phyloP scores from a whole-genome alignment of 2,888 invertebrate genomes.

The Drosophila mimetica region DNA sequence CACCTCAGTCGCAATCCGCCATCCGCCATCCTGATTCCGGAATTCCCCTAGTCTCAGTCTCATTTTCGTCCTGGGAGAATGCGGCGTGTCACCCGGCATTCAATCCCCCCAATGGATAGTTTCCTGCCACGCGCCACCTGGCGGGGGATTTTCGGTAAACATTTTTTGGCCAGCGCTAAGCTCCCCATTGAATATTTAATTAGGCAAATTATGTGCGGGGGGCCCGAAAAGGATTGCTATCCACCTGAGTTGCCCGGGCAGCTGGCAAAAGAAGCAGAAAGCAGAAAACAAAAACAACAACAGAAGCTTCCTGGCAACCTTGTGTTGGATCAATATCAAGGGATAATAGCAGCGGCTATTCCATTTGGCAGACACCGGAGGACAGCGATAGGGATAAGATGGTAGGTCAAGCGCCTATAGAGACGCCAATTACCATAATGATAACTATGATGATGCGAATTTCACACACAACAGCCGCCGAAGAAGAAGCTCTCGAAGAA shows the following conservation, averaged over 20 bases:
- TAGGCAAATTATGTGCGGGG: conserved; percentile 52
- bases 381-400: conserved; percentile 10
- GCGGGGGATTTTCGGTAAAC: conserved; percentile 24
- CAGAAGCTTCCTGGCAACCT: conserved; percentile 17
- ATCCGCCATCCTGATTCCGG: neutral
- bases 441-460: neutral
- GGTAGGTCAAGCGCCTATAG: conserved; percentile 8
- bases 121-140: conserved; percentile 19
- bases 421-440: conserved; percentile 12
- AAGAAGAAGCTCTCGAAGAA: conserved; percentile 85
- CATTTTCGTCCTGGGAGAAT: neutral
- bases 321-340: conserved; percentile 24
- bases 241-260: conserved; percentile 24
- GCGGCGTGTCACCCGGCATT: conserved; percentile 1
- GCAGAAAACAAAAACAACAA: neutral
- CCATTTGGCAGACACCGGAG: neutral
- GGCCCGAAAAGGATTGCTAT: conserved; percentile 21
- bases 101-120: conserved; percentile 14
- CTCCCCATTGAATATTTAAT: conserved; percentile 70
- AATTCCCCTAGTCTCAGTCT: conserved; percentile 10
- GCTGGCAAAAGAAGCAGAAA: conserved; percentile 1
- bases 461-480: conserved; percentile 68
- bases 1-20: conserved; percentile 2
- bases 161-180: conserved; percentile 28
- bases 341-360: neutral